Evolutionary conservation across 1,140 invertebrate species (phyloP), one percentile per base, ranked within the genome.

Genomic region (Sitodiplosis mosellana): DNA sequence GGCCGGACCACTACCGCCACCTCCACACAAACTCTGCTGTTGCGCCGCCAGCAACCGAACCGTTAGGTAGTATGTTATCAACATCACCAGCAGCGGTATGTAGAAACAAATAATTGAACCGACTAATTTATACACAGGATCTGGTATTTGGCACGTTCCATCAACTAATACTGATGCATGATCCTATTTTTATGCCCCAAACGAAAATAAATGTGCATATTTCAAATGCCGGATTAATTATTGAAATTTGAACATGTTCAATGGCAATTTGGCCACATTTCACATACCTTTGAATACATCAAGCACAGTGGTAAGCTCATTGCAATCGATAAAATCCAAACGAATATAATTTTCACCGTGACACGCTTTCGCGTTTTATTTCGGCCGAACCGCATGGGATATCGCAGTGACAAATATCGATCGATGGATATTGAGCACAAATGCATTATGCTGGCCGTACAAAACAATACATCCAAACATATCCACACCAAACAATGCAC

Each of bases 101-200:
- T 94, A 94, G 67, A 98, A 98, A 53, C 88, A 91, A 53, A 94
- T 79, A 54, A 95, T 82, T 36, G 88, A 92, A 14, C 88, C 90
- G 54, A 92, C 88, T 49, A 92, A 75, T 61, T 90, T 87, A 70
- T 91, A 93, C 2, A 87, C 69, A 1, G 86, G 83, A 64, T 88
- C 84, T 1, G 85, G 85, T 56, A 89, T 87, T 63, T 86, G 81
- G 58, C 86, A 89, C 11, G 76, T 76, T 1, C 83, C 84, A 41
- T 80, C 78, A 36, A 84, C 78, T 47, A 88, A 68, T 17, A 87
- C 76, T 7, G 81, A 83, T 44, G 81, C 76, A 57, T 83, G 79
- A 59, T 87, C 79, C 81, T 86, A 70, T 2, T 27, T 27, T 27
- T 27, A n/a, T n/a, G n/a, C n/a, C n/a, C n/a, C n/a, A 69, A 72